A percentile compares a stretch with the other conserved stretches of the same genome.
Conservation (phyloP, 2,888 invertebrate genomes). For the Brachynemurus nebulosus region DNA sequence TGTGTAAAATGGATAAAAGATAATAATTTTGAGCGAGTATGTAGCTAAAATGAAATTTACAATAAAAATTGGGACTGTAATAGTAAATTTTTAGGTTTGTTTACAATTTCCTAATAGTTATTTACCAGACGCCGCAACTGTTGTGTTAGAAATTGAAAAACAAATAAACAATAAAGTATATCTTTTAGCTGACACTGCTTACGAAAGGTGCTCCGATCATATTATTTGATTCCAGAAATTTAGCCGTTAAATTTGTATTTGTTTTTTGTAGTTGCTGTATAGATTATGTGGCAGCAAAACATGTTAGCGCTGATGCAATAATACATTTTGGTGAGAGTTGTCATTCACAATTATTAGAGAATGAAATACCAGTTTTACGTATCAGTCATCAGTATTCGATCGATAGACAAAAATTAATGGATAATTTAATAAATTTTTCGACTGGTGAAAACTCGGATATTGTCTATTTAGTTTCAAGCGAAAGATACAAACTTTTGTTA, state of each 20-base stretch:
- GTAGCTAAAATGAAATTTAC: constrained; percentile 7
- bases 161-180: constrained; percentile 48
- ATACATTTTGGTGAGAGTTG: constrained; percentile 89
- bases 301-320: constrained; percentile 69
- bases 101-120: constrained; percentile 84
- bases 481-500: no score
- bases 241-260: constrained; percentile 6
- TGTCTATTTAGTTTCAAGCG: no score
- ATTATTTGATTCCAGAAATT: neutral
- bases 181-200: constrained; percentile 81
- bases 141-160: constrained; percentile 40
- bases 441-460: no score
- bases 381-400: constrained; percentile 51
- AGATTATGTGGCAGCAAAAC: constrained; percentile 80
- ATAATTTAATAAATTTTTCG: constrained; percentile 27
- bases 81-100: constrained; percentile 65
- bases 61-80: neutral
- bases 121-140: constrained; percentile 49
- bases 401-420: constrained; percentile 32
- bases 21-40: constrained; percentile 51
- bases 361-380: constrained; percentile 60
- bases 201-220: constrained; percentile 54
- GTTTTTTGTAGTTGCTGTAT: constrained; percentile 65
- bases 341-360: constrained; percentile 48
- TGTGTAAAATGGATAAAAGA: constrained; percentile 56